Evolutionary conservation across 2,888 invertebrate genomes (phyloP).

Genomic region (Limnephilus rhombicus): DNA sequence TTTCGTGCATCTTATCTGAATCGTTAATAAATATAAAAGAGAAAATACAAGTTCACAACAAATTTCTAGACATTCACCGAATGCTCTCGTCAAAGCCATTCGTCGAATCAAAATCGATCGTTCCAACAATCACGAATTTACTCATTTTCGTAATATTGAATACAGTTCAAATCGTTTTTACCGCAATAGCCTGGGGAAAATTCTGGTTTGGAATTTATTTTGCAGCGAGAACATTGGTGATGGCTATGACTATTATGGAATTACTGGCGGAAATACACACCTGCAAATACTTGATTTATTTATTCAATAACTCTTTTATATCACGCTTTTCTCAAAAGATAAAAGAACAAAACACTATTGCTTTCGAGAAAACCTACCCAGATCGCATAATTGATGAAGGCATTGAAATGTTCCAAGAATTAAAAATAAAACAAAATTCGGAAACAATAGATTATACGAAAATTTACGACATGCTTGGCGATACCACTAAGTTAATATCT

Average conservation of each 20-base stretch:
- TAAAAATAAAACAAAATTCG: too few relatives aligned
- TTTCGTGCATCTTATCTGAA: background rate
- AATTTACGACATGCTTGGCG: background rate
- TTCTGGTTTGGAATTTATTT: constrained; percentile 2
- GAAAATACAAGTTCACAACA: constrained; percentile 2
- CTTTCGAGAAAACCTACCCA: background rate
- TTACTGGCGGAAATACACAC: background rate
- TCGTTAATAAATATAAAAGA: background rate
- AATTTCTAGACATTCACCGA: constrained; percentile 1
- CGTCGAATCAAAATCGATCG: background rate
- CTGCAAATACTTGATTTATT: background rate
- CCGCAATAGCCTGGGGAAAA: background rate
- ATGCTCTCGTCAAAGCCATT: background rate
- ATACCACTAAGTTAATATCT: constrained; percentile 7
- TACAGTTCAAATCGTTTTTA: background rate
- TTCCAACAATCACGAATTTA: background rate
- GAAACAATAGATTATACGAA: background rate
- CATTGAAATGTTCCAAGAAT: background rate
- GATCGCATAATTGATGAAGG: background rate
- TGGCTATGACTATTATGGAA: background rate
- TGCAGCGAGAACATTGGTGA: background rate
- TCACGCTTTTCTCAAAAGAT: background rate
- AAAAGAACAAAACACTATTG: background rate
- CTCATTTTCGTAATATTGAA: background rate
- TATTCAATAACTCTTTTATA: background rate